Percentiles rank a stretch among this genome's conserved stretches.
Evolutionary conservation across 2,113 vertebrate species (phyloP).

Genomic region (Lophura nycthemera): DNA sequence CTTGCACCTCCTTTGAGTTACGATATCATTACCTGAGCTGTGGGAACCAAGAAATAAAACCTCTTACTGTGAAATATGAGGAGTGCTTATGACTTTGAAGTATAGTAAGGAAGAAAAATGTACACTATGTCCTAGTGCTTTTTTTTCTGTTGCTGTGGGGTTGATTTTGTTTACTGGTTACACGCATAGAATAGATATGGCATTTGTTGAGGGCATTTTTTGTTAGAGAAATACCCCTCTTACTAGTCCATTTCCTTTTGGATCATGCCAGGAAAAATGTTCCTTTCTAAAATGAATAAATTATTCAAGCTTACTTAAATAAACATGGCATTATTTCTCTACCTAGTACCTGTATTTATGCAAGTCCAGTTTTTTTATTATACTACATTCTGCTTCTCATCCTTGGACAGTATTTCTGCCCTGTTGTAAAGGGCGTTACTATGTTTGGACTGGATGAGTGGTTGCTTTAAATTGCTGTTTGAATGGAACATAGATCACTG

Average conservation of each 20-base stretch:
- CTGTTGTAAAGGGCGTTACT: not conserved
- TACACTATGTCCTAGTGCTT: not conserved
- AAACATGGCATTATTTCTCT: constrained; percentile 10
- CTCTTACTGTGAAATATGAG: constrained; percentile 50
- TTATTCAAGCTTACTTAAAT: constrained; percentile 58
- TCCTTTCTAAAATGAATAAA: constrained; percentile 51
- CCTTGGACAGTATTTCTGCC: not conserved
- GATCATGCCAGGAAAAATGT: constrained; percentile 2
- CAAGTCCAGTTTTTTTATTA: not conserved
- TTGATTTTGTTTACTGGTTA: constrained; percentile 30
- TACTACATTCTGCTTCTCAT: not conserved
- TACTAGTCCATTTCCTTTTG: not conserved
- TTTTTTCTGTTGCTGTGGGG: not conserved
- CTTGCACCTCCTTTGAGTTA: constrained; percentile 59
- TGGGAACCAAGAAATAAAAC: constrained; percentile 56
- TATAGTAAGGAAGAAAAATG: constrained; percentile 43
- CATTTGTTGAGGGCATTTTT: constrained; percentile 48
- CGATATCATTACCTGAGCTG: constrained; percentile 68
- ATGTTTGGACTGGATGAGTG: not conserved
- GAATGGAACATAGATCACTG: not conserved
- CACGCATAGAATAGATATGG: not conserved
- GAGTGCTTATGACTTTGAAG: constrained; percentile 57
- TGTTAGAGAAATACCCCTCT: constrained; percentile 38
- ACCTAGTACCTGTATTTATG: not conserved
- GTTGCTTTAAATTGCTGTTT: not conserved